Evolutionary conservation across 2,888 invertebrate genomes (phyloP).

Genomic region (Smittia sp.): DNA sequence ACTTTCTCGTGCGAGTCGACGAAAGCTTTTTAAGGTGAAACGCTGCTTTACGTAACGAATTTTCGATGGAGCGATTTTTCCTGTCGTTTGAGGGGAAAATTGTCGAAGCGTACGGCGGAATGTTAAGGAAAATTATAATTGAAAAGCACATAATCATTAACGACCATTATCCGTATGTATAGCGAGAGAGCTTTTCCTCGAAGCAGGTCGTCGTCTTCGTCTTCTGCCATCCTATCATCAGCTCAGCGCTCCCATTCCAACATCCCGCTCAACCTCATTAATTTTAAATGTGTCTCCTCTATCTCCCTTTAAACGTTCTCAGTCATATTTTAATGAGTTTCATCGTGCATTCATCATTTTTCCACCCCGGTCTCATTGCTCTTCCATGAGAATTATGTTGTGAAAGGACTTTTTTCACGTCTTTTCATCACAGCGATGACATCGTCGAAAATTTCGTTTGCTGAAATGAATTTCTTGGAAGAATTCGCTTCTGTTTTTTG

Average conservation of each 20-base stretch:
- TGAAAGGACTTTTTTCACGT: background rate
- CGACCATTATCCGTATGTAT: background rate
- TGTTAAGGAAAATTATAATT: constrained; percentile 15
- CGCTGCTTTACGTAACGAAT: too few species aligned
- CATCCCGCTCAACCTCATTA: constrained; percentile 28
- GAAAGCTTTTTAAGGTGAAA: too few species aligned
- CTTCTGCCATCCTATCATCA: too few species aligned
- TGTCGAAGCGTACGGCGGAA: background rate
- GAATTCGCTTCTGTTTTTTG: too few species aligned
- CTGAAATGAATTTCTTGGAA: background rate
- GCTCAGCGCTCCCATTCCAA: background rate
- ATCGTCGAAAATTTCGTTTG: background rate
- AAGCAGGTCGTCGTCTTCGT: background rate
- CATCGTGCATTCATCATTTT: constrained; percentile 34
- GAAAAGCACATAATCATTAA: constrained; percentile 24
- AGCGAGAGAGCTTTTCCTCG: background rate
- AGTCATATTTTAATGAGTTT: constrained; percentile 37
- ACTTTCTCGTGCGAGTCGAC: too few species aligned
- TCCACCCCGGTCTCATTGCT: background rate
- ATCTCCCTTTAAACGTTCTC: constrained; percentile 14
- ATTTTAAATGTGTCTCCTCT: constrained; percentile 22
- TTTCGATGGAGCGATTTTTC: too few species aligned
- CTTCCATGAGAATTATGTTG: background rate
- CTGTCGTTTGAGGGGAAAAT: too few species aligned
- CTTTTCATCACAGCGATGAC: constrained; percentile 23